Base-by-base conservation (phyloP, 2,113 vertebrate genomes). In the Anguilla japonica region DNA sequence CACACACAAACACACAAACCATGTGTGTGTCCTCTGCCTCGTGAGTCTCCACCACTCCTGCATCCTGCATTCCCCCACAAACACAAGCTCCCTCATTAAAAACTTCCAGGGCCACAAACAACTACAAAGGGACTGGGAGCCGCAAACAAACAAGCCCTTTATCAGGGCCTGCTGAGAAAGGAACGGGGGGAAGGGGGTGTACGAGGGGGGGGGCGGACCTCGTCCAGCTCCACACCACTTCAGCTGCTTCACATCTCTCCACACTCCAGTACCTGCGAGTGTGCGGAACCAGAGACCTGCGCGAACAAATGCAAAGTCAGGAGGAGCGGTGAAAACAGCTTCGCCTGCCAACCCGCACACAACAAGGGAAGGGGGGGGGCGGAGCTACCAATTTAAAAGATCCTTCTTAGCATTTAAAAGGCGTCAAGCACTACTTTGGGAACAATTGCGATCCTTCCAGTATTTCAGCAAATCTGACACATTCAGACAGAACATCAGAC, bases 71-170 rank as follows among this genome's bases (percentile, higher is more conserved):
- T 50, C 82, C 56, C 50, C 0, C 53, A n/a, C 41, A 26, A 11
- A 34, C n/a, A 20, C 7, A 5, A 78, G 67, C 34, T 2, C 41
- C 43, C 89, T 89, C 43, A 67, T 89, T 89, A 89, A 91, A 89
- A 91, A 80, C 89, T 89, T 89, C 84, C 86, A 91, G 57, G 81
- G 50, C 34, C 56, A 79, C 90, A 87, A 78, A 87, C 87, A 89
- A 88, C 57, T 85, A 90, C 88, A 89, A 87, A 87, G 87, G 82
- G 57, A 82, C 83, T 57, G 80, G 80, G 15, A 60, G 29, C 67
- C 41, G 78, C 46, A 87, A 89, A 86, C 85, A 87, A 88, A 86
- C 88, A 56, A 20, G 16, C 88, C 85, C 88, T 91, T 89, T 87
- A 89, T 84, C 40, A 41, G 67, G 75, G 82, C 79, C 79, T 78